Evolutionary conservation across 2,797 vertebrate species (phyloP).

Genomic region (Cebuella pygmaea): DNA sequence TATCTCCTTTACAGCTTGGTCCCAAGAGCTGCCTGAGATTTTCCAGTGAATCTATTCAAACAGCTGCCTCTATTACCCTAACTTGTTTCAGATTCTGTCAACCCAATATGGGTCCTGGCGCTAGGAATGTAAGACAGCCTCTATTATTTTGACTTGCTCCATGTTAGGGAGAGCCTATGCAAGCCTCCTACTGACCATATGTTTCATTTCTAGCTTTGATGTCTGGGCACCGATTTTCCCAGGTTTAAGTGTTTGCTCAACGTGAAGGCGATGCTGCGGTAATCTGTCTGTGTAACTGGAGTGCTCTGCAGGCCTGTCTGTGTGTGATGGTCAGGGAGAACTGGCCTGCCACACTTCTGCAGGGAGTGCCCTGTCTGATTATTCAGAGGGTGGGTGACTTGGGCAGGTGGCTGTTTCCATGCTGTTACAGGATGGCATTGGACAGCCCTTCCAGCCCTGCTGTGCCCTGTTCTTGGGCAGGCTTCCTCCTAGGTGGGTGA

Average conservation of each 20-base stretch:
- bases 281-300: neutral
- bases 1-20: neutral
- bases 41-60: neutral
- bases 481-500: neutral
- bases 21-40: neutral
- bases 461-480: neutral
- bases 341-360: neutral
- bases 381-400: neutral
- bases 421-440: neutral
- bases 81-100: neutral
- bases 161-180: neutral
- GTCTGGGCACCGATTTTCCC: neutral
- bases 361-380: neutral
- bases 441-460: neutral
- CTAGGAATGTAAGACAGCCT: neutral
- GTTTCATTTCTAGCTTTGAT: neutral
- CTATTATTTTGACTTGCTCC: neutral
- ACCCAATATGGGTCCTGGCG: neutral
- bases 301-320: too few relatives aligned
- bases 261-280: neutral
- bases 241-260: neutral
- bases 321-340: neutral
- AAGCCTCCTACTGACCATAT: neutral
- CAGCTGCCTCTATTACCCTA: neutral
- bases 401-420: fast-evolving